phyloP scores from a whole-genome alignment of 2,113 vertebrate genomes.

The Cheirogaleus medius region DNA sequence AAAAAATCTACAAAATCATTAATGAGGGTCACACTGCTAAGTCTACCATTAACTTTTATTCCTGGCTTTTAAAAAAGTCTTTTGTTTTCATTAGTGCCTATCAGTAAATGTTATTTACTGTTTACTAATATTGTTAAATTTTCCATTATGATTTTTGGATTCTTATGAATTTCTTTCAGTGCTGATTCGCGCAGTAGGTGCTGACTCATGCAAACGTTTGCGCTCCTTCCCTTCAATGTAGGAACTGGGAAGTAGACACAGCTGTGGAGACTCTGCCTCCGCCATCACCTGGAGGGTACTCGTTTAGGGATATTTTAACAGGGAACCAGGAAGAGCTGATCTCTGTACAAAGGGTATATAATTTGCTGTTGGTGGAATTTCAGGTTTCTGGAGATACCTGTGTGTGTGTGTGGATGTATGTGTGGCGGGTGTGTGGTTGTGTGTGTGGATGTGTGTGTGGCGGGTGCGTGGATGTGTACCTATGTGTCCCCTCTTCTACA shows the following conservation, averaged over 20 bases:
- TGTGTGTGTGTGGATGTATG: no score
- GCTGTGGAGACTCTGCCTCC: not conserved
- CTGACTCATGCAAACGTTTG: not conserved
- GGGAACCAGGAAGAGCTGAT: not conserved
- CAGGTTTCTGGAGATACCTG: not conserved
- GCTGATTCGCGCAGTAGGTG: not conserved
- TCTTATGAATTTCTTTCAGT: not conserved
- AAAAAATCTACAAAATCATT: not conserved
- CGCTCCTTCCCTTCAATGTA: not conserved
- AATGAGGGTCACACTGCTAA: not conserved
- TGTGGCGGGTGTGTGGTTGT: not conserved
- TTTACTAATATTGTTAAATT: not conserved
- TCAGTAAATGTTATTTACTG: not conserved
- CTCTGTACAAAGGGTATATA: not conserved
- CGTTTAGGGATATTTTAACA: not conserved
- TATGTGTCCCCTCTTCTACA: not conserved
- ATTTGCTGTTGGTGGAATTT: not conserved
- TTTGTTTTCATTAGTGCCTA: not conserved
- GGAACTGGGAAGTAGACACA: not conserved
- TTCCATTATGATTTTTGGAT: not conserved
- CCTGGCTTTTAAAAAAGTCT: not conserved
- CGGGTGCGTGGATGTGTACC: fast-evolving
- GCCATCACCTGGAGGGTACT: not conserved
- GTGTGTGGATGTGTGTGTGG: fast-evolving
- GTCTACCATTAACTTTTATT: not conserved